Conservation (phyloP, 2,797 vertebrate species). For the Pangasius mekongensis region DNA sequence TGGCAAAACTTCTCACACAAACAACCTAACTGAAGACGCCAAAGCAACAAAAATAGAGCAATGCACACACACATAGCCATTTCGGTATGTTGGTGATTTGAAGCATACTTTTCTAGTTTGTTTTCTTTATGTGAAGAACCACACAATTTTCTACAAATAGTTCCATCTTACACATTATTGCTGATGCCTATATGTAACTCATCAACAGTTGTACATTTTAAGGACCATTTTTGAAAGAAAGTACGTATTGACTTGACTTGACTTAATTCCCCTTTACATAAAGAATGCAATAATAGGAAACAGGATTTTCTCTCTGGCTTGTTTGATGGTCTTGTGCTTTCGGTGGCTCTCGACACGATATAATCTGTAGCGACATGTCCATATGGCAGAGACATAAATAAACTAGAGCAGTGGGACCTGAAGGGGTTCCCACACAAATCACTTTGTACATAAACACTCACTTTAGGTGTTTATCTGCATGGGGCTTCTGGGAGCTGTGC, state of each 20-base stretch:
- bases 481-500: constrained; percentile 29
- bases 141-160: constrained; percentile 12
- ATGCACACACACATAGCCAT: neutral
- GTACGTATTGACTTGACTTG: too few relatives aligned
- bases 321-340: constrained; percentile 52
- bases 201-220: neutral
- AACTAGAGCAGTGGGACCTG: constrained; percentile 40
- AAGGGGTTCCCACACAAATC: constrained; percentile 58
- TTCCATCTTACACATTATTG: neutral
- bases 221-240: neutral
- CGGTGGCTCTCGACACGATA: constrained; percentile 45
- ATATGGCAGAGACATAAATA: constrained; percentile 56
- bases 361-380: constrained; percentile 43
- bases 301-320: constrained; percentile 13
- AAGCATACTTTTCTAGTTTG: neutral
- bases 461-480: constrained; percentile 49
- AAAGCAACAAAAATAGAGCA: constrained; percentile 32
- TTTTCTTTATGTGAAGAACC: neutral
- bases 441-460: constrained; percentile 46
- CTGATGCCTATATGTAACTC: neutral
- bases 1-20: constrained; percentile 3
- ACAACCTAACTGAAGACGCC: neutral
- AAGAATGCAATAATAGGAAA: constrained; percentile 3
- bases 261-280: neutral
- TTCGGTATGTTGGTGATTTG: neutral